Base-by-base conservation (phyloP, 2,797 vertebrate species). In the Chaunax sp. region DNA sequence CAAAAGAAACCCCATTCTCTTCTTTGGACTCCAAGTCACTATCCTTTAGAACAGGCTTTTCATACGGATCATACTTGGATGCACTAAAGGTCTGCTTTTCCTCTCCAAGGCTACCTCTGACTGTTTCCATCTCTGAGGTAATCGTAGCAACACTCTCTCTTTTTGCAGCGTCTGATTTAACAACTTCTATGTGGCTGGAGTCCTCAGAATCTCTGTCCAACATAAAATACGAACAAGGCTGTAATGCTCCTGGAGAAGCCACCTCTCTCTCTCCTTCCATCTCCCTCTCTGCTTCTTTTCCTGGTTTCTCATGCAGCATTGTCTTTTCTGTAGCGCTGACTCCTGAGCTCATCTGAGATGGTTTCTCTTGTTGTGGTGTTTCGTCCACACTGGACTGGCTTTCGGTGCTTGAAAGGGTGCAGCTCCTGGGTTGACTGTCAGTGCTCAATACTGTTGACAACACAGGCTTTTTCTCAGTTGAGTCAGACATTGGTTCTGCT, bases 61-160 rank as follows among this genome's bases (percentile, higher is more conserved):
- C 94, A 65, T 94, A 92, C 0, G 93, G 93, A 57, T 92, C 92
- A 25, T 95, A 95, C 72, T 94, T 94, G 2, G 85, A 69, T 3
- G 84, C 60, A 40, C 84, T 83, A 58, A 87, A 84, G 44, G 83
- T 81, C 72, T 81, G 84, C 49, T 87, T 81, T 75, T 92, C 93
- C 1, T 85, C 84, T 68, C 71, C 56, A 2, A 41, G 70, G 30
- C 64, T 80, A 50, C 56, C 66, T 22, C 61, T 33, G 18, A 67
- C 62, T 4, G 4, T 46, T 23, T 84, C 77, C 47, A 80, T 87
- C 53, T 86, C 78, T 37, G 72, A n/a, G 35, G 64, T 62, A 0
- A 46, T 43, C 68, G 78, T 80, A 45, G 84, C 76, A 53, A 41
- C 30, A 38, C 60, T 64, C 43, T 81, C 84, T 18, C 16, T 28